Percentiles rank a stretch among this genome's conserved stretches.
Evolutionary conservation across 2,888 invertebrate genomes (phyloP).

Genomic region (Spialia ferax): DNA sequence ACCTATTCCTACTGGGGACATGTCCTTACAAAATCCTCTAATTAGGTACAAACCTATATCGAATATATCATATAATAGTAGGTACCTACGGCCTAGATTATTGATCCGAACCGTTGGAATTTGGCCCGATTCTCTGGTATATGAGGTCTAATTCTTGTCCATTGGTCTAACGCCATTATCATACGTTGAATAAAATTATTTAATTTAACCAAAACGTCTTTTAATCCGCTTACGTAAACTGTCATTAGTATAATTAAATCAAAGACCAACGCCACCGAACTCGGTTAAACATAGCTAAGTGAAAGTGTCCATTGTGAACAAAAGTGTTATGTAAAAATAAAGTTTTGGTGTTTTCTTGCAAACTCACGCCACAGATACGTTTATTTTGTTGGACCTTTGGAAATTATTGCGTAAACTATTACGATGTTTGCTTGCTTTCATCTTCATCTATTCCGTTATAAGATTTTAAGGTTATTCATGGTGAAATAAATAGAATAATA

Average conservation of each 20-base stretch:
- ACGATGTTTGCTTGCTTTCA: neutral
- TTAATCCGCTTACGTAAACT: slow-evolving; percentile 11
- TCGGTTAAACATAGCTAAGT: slow-evolving; percentile 43
- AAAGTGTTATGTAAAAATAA: slow-evolving; percentile 42
- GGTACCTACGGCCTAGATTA: too few relatives aligned
- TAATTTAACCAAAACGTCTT: slow-evolving; percentile 1
- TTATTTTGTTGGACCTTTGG: slow-evolving; percentile 18
- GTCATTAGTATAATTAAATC: slow-evolving; percentile 45
- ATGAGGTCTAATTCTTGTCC: too few relatives aligned
- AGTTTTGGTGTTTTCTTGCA: slow-evolving; percentile 35
- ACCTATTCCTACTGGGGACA: too few relatives aligned
- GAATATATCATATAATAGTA: too few relatives aligned
- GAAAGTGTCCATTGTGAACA: slow-evolving; percentile 47
- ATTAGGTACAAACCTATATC: too few relatives aligned
- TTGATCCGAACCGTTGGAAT: too few relatives aligned
- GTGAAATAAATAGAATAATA: neutral
- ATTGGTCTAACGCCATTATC: too few relatives aligned
- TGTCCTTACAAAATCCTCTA: too few relatives aligned
- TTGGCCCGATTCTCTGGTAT: too few relatives aligned
- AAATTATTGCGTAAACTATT: neutral
- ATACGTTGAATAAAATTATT: neutral
- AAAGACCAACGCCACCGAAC: slow-evolving; percentile 37
- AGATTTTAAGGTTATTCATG: neutral
- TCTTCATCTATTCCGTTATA: neutral
- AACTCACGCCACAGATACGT: slow-evolving; percentile 26